Evolutionary conservation across 2,113 vertebrate genomes (phyloP), one percentile per base, ranked within the genome.

Genomic region (Craseonycteris thonglongyai): DNA sequence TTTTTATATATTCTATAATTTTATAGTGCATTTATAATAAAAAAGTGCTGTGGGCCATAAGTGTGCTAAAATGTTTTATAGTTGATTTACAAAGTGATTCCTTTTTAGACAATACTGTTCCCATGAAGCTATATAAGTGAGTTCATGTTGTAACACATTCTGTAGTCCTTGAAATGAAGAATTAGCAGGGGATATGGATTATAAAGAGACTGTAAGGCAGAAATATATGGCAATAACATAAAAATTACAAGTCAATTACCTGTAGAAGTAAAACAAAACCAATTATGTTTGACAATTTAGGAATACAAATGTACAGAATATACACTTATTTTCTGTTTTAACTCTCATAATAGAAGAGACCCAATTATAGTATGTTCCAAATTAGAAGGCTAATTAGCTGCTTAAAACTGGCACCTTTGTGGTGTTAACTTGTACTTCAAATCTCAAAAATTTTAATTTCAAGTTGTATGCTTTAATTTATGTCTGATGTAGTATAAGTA

Each of bases 211-310:
- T 75, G 59, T 8, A 80, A 65, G 35, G 47, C 58, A 93, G 90
- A 88, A 47, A 88, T 65, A 69, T 47, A 49, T 42, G 19, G 58
- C 42, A 94, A 81, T 85, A 95, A 90, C 71, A 92, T 90, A 63
- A 92, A 88, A 95, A 84, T 69, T 94, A 51, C 15, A 94, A 94
- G 94, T 75, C 81, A 88, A 71, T 95, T 96, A 97, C 76, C 78
- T 95, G 16, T 40, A 90, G 72, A 93, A 90, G 76, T 81, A 28
- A 76, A 56, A 61, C 69, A 91, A 61, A 66, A 83, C 61, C 42
- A 75, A 91, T 71, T 93, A 75, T 72, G 54, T 88, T 83, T 59
- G 51, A 76, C 76, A 93, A 47, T 71, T 93, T 88, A 90, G 7
- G 45, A 90, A 84, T 91, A 88, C 74, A 79, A 95, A 84, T 94